Base-by-base conservation (phyloP, 1,140 invertebrate genomes). In the Streblospio benedicti region DNA sequence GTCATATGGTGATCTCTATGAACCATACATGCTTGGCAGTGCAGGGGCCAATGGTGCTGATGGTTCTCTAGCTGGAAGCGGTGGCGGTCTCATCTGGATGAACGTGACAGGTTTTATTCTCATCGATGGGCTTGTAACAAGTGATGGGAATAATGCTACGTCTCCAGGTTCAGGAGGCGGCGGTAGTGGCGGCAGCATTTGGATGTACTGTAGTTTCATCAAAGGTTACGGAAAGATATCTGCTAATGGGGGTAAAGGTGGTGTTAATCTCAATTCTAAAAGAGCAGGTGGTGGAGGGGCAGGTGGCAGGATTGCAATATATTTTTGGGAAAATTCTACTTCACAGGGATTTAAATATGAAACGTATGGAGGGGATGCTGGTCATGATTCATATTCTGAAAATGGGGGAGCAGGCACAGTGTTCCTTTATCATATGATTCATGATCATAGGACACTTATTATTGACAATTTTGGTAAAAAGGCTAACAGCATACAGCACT, bases 31-130 rank as follows among this genome's bases (percentile, higher is more conserved):
- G 43, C 61, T 70, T 59, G 70, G 70, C 27, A 70, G 68, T 57
- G 58, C 70, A 20, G 68, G 66, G 33, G 66, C 67, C 12, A 18
- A 14, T 2, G 65, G 68, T 9, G 33, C 65, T 20, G 35, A 53
- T 28, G 55, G 53, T 4, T 35, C 56, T 6, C 45, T 53, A 12
- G 70, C 68, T 20, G 70, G 70, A 2, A 52, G 45, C 20, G 70
- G 70, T 9, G 70, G 70, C 12, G 70, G 70, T 6, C 54, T 67
- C 5, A 62, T 71, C 12, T 71, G 70, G 70, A 68, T 71, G 64
- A 71, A 71, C 56, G 69, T 71, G 9, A 70, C 70, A 16, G 61
- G 66, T 4, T 57, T 63, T n/a, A 70, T 71, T 43, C 53, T 62
- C 20, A 70, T 71, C 57, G 68, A 70, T 59, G 70, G 70, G 18